Evolutionary conservation across 2,797 vertebrate species (phyloP).

Genomic region (Coendou prehensilis): DNA sequence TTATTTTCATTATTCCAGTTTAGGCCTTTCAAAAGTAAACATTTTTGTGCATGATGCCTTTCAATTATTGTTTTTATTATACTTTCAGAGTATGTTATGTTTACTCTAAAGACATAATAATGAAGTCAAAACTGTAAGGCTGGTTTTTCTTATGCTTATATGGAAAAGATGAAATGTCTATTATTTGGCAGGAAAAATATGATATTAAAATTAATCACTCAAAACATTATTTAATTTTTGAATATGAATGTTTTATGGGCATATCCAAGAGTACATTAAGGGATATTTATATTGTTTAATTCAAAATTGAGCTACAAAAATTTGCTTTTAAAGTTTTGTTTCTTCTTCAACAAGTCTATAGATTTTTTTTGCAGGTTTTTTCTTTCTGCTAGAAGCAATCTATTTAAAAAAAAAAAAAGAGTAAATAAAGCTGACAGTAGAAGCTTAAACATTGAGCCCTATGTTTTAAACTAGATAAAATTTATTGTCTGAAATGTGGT

Average conservation of each 20-base stretch:
- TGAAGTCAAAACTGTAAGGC: not conserved
- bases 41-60: conserved; percentile 41
- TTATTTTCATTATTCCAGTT: conserved; percentile 40
- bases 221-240: conserved; percentile 52
- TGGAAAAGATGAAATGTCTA: conserved; percentile 9
- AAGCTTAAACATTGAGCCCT: not conserved
- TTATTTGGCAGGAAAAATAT: conserved; percentile 32
- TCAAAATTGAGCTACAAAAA: conserved; percentile 6
- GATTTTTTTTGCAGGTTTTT: not conserved
- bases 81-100: conserved; percentile 38
- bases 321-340: conserved; percentile 35
- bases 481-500: not conserved
- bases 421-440: conserved; percentile 1
- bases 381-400: conserved; percentile 15
- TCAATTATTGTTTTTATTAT: conserved; percentile 53
- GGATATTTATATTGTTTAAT: conserved; percentile 38
- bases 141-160: conserved; percentile 14
- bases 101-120: not conserved
- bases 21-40: conserved; percentile 27
- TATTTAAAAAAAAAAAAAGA: conserved; percentile 42
- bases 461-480: conserved; percentile 32
- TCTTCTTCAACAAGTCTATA: conserved; percentile 11
- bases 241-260: conserved; percentile 22
- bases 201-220: conserved; percentile 40
- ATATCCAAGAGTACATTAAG: not conserved